Evolutionary conservation across 2,113 vertebrate species (phyloP), one percentile per base, ranked within the genome.

Genomic region (Ornithorhynchus anatinus): DNA sequence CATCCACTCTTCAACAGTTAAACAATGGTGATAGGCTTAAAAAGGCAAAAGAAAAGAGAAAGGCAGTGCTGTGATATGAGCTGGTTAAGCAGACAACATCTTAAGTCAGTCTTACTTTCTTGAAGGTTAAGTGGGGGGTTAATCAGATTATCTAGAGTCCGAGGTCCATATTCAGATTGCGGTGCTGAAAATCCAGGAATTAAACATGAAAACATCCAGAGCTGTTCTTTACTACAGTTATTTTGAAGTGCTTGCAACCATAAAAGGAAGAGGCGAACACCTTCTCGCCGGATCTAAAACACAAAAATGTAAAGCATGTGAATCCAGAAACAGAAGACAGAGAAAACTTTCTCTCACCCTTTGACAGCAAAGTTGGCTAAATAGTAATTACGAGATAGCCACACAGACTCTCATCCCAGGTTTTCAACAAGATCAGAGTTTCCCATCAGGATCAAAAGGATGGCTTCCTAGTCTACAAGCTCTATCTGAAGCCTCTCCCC

Each of bases 211-310:
- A 99, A 99, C 91, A 99, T 98, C 89, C 96, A 97, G 65, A 99
- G 93, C 74, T 99, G 97, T 87, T 99, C 98, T 48, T 84, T 94
- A 86, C 96, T 95, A 17, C 97, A 97, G 60, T 98, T 96, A 84
- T 91, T 95, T 68, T 99, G 98, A 80, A 99, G 91, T 15, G 96
- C 96, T 95, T 99, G 97, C 90, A 99, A 93, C 98, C 98, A 99
- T 69, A 99, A 79, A 81, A 99, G 91, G 89, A 99, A 99, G 82
- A 99, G 91, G 64, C 97, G 96, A 58, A 99, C 94, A 5, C 98
- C 98, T 89, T 99, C 98, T 81, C 97, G 95, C 14, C 97, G 96
- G 81, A 99, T 99, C 98, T 99, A 79, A 75, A 88, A 79, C 44
- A 59, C 67, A 77, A 86, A 27, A 73, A 72, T 57, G 33, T 40